Evolutionary conservation across 2,888 invertebrate genomes (phyloP).

Genomic region (Alloscopus bannaensis): DNA sequence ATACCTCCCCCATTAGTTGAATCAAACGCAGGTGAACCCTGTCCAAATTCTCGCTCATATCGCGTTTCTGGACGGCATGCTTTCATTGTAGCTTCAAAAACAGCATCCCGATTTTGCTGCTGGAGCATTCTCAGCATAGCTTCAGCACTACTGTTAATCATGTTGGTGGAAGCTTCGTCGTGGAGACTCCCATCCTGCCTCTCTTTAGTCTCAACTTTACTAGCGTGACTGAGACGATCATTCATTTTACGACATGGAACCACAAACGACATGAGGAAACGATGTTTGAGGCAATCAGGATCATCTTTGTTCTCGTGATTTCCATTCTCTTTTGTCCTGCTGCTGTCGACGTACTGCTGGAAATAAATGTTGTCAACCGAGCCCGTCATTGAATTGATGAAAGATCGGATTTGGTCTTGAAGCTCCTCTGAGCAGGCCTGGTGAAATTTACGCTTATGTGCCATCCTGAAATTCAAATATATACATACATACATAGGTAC

Average conservation of each 20-base stretch:
- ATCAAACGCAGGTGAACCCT: neutral
- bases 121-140: too few species aligned
- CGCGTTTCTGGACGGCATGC: too few species aligned
- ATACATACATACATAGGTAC: too few species aligned
- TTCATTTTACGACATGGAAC: conserved; percentile 5
- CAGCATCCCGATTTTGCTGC: too few species aligned
- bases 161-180: too few species aligned
- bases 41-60: neutral
- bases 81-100: too few species aligned
- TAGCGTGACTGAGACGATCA: neutral
- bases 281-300: neutral
- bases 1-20: neutral
- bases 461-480: too few species aligned
- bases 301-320: neutral
- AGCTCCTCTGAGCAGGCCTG: neutral
- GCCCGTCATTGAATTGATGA: neutral
- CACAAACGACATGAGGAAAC: conserved; percentile 23
- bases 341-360: conserved; percentile 9
- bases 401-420: neutral
- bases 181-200: neutral
- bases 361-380: conserved; percentile 15
- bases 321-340: neutral
- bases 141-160: too few species aligned
- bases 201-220: neutral
- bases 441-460: conserved; percentile 1